A percentile compares a stretch with the other conserved stretches of the same genome.
phyloP scores from a whole-genome alignment of 1,140 invertebrate species.

The Doryteuthis pealeii region DNA sequence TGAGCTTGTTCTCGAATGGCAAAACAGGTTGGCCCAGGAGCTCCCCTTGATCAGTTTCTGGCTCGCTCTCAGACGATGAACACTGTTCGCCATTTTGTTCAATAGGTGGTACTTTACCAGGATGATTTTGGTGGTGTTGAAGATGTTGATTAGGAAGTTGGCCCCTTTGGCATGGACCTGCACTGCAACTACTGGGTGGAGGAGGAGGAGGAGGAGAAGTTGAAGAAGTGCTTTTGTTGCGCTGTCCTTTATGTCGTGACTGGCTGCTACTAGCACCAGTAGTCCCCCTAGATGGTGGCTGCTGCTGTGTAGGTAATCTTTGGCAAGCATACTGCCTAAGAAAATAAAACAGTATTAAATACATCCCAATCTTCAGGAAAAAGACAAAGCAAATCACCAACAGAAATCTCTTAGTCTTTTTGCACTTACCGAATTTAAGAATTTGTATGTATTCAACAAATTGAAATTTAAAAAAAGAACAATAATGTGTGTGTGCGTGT shows the following conservation, averaged over 20 bases:
- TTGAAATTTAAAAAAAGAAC: too few species aligned
- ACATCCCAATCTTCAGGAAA: background rate
- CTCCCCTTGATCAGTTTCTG: slow-evolving; percentile 36
- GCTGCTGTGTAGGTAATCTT: slow-evolving; percentile 20
- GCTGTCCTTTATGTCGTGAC: background rate
- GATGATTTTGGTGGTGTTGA: slow-evolving; percentile 24
- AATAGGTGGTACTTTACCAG: slow-evolving; percentile 35
- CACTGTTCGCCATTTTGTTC: slow-evolving; percentile 24
- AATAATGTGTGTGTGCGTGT: too few species aligned
- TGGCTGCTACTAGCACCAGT: background rate
- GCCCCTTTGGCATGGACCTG: background rate
- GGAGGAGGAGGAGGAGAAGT: background rate
- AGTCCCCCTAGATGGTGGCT: background rate
- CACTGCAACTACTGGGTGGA: slow-evolving; percentile 1
- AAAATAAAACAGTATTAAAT: slow-evolving; percentile 10
- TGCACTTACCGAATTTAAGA: too few species aligned
- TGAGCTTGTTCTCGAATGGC: slow-evolving; percentile 27
- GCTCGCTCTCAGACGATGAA: slow-evolving; percentile 44
- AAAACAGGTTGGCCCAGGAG: slow-evolving; percentile 44
- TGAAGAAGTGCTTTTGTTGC: background rate
- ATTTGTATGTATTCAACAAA: too few species aligned
- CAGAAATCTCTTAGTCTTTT: too few species aligned
- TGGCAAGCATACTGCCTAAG: slow-evolving; percentile 40
- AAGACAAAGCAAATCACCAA: background rate
- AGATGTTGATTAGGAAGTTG: slow-evolving; percentile 2